phyloP scores from a whole-genome alignment of 2,797 vertebrate genomes.

The Sebastes hopkinsi region DNA sequence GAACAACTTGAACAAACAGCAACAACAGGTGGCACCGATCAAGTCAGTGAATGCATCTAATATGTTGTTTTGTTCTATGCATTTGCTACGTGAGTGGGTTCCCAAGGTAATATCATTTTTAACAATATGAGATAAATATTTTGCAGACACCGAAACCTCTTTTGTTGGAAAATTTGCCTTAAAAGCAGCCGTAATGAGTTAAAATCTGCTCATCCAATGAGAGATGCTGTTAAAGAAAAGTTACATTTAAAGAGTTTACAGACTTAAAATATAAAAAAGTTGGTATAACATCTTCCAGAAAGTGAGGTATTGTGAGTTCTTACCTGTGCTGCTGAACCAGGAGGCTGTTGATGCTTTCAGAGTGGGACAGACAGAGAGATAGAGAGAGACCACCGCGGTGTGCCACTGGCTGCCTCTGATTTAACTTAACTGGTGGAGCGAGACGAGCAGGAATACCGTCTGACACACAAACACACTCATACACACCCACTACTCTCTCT shows the following conservation, averaged over 20 bases:
- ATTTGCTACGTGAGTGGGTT: background rate
- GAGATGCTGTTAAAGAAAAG: background rate
- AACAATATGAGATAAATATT: slow-evolving; percentile 7
- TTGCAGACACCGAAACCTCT: background rate
- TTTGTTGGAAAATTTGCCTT: background rate
- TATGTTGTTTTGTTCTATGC: background rate
- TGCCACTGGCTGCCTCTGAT: slow-evolving; percentile 72
- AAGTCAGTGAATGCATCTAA: background rate
- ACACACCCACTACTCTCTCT: background rate
- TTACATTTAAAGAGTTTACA: background rate
- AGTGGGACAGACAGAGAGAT: slow-evolving; percentile 36
- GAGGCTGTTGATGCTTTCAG: slow-evolving; percentile 59
- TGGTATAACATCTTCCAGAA: background rate
- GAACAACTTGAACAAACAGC: slow-evolving; percentile 47
- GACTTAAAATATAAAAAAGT: background rate
- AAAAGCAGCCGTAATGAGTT: background rate
- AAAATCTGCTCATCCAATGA: background rate
- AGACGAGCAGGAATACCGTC: slow-evolving; percentile 72
- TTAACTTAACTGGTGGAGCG: slow-evolving; percentile 75
- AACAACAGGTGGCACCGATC: slow-evolving; percentile 50
- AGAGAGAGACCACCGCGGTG: slow-evolving; percentile 63
- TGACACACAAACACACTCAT: slow-evolving; percentile 81
- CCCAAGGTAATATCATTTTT: background rate
- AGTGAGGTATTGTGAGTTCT: slow-evolving; percentile 38
- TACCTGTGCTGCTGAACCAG: slow-evolving; percentile 65